phyloP scores from a whole-genome alignment of 2,888 invertebrate genomes.

The Euproctis similis region DNA sequence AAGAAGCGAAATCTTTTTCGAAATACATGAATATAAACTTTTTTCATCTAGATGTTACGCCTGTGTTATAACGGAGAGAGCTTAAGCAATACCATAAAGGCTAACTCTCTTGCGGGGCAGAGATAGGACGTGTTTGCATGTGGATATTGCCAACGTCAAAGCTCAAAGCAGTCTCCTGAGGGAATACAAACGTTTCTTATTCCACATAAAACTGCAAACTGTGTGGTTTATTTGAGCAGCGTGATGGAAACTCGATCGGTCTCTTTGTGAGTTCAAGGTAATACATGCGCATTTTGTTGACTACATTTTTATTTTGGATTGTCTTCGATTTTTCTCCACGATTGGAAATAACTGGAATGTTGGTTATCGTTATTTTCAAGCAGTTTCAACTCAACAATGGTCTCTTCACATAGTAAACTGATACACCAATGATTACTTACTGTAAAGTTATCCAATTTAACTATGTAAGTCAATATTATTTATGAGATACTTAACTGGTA shows the following conservation, averaged over 20 bases:
- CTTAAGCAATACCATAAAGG: conserved; percentile 20
- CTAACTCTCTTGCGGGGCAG: conserved; percentile 29
- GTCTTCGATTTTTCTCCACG: too few relatives aligned
- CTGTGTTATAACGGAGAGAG: not conserved
- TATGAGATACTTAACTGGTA: too few relatives aligned
- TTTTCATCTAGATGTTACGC: not conserved
- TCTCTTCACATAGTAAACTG: too few relatives aligned
- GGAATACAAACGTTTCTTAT: conserved; percentile 31
- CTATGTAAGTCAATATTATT: too few relatives aligned
- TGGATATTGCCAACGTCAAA: conserved; percentile 44
- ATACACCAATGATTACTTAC: too few relatives aligned
- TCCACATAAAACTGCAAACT: conserved; percentile 12
- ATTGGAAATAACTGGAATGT: too few relatives aligned
- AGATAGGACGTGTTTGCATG: conserved; percentile 44
- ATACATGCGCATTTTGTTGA: too few relatives aligned
- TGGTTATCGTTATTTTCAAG: too few relatives aligned
- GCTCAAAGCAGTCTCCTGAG: conserved; percentile 34
- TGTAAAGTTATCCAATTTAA: too few relatives aligned
- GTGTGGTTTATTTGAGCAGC: conserved; percentile 14
- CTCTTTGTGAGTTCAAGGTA: too few relatives aligned
- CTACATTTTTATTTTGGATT: too few relatives aligned
- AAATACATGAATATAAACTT: not conserved
- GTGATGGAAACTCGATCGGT: conserved; percentile 10
- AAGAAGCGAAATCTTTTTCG: not conserved
- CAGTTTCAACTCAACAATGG: too few relatives aligned